Evolutionary conservation across 2,888 invertebrate species (phyloP).

Genomic region (Drosophila nigricruria): DNA sequence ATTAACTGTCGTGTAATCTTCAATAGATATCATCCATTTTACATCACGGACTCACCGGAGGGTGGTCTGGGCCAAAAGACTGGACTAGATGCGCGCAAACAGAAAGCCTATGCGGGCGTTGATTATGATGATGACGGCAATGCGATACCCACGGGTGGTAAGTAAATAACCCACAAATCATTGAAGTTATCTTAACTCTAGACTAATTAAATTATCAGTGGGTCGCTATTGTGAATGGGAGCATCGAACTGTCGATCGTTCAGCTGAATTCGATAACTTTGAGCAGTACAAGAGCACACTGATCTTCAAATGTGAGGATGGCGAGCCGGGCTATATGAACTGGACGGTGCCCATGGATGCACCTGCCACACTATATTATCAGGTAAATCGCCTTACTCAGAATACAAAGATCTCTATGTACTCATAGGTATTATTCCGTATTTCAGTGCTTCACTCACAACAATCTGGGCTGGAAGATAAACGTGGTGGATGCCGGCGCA

Average conservation of each 20-base stretch:
- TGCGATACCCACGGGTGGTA: conserved; percentile 92
- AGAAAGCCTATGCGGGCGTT: conserved; percentile 93
- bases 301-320: conserved; percentile 90
- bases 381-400: conserved; percentile 87
- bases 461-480: conserved; percentile 96
- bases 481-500: conserved; percentile 87
- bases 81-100: conserved; percentile 89
- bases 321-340: conserved; percentile 91
- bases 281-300: conserved; percentile 92
- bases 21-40: conserved; percentile 93
- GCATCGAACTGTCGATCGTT: conserved; percentile 91
- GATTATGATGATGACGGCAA: conserved; percentile 91
- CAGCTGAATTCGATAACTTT: conserved; percentile 90
- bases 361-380: conserved; percentile 94
- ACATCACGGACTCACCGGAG: conserved; percentile 94
- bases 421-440: rapidly evolving
- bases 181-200: not conserved
- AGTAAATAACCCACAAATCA: conserved; percentile 29
- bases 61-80: conserved; percentile 94
- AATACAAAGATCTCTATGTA: rapidly evolving
- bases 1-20: too few species aligned
- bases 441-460: conserved; percentile 96
- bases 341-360: conserved; percentile 95
- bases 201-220: conserved; percentile 84
- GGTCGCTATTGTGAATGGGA: conserved; percentile 96